Percentiles rank a stretch among this genome's conserved stretches.
phyloP scores from a whole-genome alignment of 2,888 invertebrate species.

The Folsomia manolachei region DNA sequence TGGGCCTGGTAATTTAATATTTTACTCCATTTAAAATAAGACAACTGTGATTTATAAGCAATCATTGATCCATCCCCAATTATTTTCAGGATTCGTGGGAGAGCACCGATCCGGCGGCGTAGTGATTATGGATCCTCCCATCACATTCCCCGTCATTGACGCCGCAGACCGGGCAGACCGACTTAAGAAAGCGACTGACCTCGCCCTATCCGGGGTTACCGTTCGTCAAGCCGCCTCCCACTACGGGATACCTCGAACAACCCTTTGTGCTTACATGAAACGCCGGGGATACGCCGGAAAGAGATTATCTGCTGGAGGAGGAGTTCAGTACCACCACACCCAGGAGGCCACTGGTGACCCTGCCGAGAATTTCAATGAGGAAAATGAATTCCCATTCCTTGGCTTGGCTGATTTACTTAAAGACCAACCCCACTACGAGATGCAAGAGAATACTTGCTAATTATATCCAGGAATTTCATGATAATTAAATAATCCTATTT shows the following conservation, averaged over 20 bases:
- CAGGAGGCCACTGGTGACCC: background rate
- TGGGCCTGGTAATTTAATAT: no score
- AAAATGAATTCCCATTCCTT: background rate
- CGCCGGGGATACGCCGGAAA: constrained; percentile 53
- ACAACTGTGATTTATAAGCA: no score
- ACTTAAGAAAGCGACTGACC: constrained; percentile 47
- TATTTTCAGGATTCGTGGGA: no score
- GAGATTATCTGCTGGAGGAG: background rate
- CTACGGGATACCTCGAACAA: constrained; percentile 62
- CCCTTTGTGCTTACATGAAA: constrained; percentile 65
- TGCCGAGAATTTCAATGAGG: background rate
- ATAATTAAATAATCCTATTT: no score
- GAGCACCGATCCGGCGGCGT: no score
- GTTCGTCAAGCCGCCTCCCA: constrained; percentile 64
- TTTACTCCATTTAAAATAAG: no score
- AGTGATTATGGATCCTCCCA: background rate
- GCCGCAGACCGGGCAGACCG: constrained; percentile 45
- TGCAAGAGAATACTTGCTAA: background rate
- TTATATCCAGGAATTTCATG: background rate
- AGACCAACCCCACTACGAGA: background rate
- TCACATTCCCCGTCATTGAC: constrained; percentile 19
- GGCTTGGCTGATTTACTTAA: background rate
- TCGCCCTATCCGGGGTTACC: constrained; percentile 58
- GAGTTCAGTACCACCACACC: background rate
- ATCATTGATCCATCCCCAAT: no score